Conservation (phyloP, 92 coral and sea anemone species). For the Pocillopora grandis region DNA sequence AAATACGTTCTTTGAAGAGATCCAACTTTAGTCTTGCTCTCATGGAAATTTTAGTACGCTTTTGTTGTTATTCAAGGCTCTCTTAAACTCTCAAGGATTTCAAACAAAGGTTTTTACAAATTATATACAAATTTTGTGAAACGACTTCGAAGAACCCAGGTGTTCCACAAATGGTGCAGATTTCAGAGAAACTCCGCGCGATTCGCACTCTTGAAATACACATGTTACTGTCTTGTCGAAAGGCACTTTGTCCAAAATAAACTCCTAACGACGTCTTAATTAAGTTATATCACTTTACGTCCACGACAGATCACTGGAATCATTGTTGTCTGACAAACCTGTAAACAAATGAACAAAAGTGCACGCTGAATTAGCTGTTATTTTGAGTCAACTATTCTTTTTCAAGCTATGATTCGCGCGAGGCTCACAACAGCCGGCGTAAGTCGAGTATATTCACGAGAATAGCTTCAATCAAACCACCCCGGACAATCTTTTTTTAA, state of each 20-base stretch:
- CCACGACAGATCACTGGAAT: background rate
- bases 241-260: background rate
- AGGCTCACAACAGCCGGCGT: background rate
- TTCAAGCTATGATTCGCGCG: background rate
- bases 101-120: conserved; percentile 33
- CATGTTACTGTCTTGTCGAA: conserved; percentile 24
- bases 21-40: background rate
- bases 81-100: conserved; percentile 10
- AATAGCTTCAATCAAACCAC: too few relatives aligned
- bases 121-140: conserved; percentile 25
- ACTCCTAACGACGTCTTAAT: conserved; percentile 39
- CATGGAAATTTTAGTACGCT: background rate
- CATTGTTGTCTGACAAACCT: conserved; percentile 16
- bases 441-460: too few relatives aligned
- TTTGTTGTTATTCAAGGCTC: conserved; percentile 15
- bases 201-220: conserved; percentile 10
- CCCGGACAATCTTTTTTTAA: too few relatives aligned
- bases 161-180: conserved; percentile 23
- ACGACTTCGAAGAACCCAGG: conserved; percentile 20
- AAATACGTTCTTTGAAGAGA: conserved; percentile 2
- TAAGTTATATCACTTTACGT: conserved; percentile 18
- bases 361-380: background rate
- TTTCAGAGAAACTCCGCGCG: conserved; percentile 5
- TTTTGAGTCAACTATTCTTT: background rate
- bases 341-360: conserved; percentile 19